These are phyloP conservation scores for Bryconaethiops microstoma DNA, from an alignment of 2,797 vertebrate genomes.

Conservation along the genomic window DNA sequence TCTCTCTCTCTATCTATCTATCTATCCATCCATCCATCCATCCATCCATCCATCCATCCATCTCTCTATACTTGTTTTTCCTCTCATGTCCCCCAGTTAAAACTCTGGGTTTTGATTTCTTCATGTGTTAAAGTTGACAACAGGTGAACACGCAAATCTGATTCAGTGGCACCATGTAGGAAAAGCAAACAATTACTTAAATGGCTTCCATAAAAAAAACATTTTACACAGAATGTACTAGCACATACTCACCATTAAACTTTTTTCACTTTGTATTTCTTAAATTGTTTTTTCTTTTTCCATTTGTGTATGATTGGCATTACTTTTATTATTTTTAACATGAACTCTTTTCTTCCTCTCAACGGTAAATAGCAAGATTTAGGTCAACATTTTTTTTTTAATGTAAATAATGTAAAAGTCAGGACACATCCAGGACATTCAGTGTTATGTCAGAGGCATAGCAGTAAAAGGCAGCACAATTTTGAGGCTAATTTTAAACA, in stretches of 20 bases:
- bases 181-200: neutral
- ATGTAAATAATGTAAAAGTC: neutral
- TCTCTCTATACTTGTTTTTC: neutral
- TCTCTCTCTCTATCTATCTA: neutral
- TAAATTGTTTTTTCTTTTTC: neutral
- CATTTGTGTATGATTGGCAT: no score
- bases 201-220: neutral
- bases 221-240: neutral
- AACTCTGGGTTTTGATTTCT: neutral
- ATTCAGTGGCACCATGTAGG: neutral
- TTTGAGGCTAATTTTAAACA: neutral
- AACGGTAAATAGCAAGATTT: constrained; percentile 1
- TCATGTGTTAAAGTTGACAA: constrained; percentile 11
- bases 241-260: neutral
- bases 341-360: neutral
- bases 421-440: neutral
- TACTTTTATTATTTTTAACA: neutral
- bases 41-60: no score
- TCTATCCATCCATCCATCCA: no score
- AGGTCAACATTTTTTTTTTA: neutral
- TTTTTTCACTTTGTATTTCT: no score
- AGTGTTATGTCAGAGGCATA: constrained; percentile 10
- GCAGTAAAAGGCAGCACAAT: neutral
- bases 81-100: neutral
- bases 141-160: constrained; percentile 28